phyloP scores from a whole-genome alignment of 37 sponge, comb jelly and placozoan genomes.

The Beroe forskalii region DNA sequence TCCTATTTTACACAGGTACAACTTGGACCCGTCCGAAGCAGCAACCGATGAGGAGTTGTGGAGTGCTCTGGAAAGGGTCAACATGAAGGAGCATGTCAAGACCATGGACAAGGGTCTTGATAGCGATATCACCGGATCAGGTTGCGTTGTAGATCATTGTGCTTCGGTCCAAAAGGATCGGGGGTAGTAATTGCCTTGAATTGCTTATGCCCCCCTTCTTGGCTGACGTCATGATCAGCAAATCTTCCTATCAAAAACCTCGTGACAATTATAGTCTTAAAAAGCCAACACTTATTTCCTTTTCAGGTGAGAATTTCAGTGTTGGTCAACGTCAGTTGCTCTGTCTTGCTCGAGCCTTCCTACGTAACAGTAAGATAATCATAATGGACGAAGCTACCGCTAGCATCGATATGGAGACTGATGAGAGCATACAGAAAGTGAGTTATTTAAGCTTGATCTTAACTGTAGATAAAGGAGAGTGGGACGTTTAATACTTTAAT shows the following conservation, averaged over 20 bases:
- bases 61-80: slow-evolving; percentile 81
- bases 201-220: too few species aligned
- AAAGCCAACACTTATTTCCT: too few species aligned
- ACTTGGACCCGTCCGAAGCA: slow-evolving; percentile 29
- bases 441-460: too few species aligned
- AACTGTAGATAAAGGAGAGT: too few species aligned
- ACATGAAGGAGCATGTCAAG: slow-evolving; percentile 76
- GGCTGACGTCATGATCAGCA: too few species aligned
- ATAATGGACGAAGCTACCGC: slow-evolving; percentile 97
- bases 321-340: slow-evolving; percentile 97
- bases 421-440: slow-evolving; percentile 92
- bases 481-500: too few species aligned
- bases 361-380: slow-evolving; percentile 92
- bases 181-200: too few species aligned
- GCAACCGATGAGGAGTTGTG: slow-evolving; percentile 83
- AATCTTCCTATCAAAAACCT: too few species aligned
- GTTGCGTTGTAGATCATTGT: too few species aligned
- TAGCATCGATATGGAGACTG: slow-evolving; percentile 97
- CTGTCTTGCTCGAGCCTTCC: slow-evolving; percentile 94
- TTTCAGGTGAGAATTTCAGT: slow-evolving; percentile 68
- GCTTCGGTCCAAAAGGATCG: too few species aligned
- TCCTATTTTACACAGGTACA: too few species aligned
- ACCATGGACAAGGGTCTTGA: slow-evolving; percentile 70
- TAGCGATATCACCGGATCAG: slow-evolving; percentile 78
- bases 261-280: too few species aligned